Base-by-base conservation (phyloP, 2,797 vertebrate species). In the Vipera latastei region DNA sequence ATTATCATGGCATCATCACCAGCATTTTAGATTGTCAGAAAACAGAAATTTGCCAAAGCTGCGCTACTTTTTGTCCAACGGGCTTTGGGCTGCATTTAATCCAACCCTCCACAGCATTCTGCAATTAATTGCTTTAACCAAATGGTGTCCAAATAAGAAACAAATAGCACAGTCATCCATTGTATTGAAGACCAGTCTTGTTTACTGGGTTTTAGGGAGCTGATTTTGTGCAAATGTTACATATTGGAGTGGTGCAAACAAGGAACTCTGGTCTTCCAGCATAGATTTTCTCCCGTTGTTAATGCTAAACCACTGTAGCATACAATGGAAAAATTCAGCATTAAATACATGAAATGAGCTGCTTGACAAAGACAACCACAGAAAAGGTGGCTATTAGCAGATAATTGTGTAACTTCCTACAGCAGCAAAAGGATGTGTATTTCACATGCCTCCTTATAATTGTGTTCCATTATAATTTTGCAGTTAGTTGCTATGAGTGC, bases 391-490 rank as follows among this genome's bases (percentile, higher is more conserved):
- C 97, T 97, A 97, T 97, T 97, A 96, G 95, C 96, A 96, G 96
- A 95, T 98, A 97, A 98, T 97, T 97, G 95, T 97, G 96, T 97
- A 97, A 98, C 96, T 96, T 94, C 92, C 97, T 97, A 97, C 97
- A 98, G 97, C 97, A 97, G 96, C 97, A 96, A 96, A 97, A 97
- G 97, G 97, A 97, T 97, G 97, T 97, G 97, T 97, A 97, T 97
- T 98, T 97, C 97, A 96, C 97, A 98, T 97, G 97, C 96, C 96
- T 97, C 97, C 96, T 97, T 97, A 96, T 97, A 97, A 98, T 97
- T 98, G 97, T 94, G 97, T 96, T 96, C 96, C 97, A 96, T 98
- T 98, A 97, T 98, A 98, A 98, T 98, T 98, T 98, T 98, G 98
- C 97, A 97, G 97, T 98, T 97, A 98, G 97, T 97, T 98, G 97